Evolutionary conservation across 53 echinoderm and acorn worm genomes (phyloP).

Genomic region (Crossaster papposus): DNA sequence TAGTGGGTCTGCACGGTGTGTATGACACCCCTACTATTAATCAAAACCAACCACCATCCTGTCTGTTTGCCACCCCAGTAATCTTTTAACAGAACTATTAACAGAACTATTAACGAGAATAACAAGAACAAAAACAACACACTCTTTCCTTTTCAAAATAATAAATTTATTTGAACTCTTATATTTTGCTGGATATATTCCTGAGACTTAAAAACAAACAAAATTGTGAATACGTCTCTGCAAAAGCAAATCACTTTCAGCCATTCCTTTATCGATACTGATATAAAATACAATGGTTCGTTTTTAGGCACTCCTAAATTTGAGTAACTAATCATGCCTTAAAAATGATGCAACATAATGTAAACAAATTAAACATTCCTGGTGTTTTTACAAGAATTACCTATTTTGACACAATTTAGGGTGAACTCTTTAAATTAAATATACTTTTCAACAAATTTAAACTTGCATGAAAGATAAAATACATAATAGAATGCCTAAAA

Average conservation of each 20-base stretch:
- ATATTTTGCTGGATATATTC: conserved; percentile 25
- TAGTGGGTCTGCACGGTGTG: too few species aligned
- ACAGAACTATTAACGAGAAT: too few species aligned
- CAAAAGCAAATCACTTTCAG: conserved; percentile 13
- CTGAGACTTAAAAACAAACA: conserved; percentile 36
- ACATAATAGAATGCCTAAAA: not conserved
- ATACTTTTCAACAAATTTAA: not conserved
- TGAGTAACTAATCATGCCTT: not conserved
- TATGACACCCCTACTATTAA: too few species aligned
- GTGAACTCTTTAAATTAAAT: not conserved
- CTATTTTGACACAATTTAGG: not conserved
- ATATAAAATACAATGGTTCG: conserved; percentile 14
- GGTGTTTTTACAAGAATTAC: not conserved
- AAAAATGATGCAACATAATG: conserved; percentile 1
- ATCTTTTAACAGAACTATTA: too few species aligned
- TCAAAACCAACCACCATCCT: too few species aligned
- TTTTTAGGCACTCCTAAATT: conserved; percentile 13
- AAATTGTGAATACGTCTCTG: not conserved
- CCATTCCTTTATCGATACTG: too few species aligned
- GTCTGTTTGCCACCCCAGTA: too few species aligned
- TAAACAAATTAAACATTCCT: not conserved
- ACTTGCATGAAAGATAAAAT: not conserved
- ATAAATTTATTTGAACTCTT: not conserved
- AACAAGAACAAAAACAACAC: too few species aligned
- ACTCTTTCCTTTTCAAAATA: not conserved